Evolutionary conservation across 2,888 invertebrate species (phyloP).

Genomic region (Phengaris alcon): DNA sequence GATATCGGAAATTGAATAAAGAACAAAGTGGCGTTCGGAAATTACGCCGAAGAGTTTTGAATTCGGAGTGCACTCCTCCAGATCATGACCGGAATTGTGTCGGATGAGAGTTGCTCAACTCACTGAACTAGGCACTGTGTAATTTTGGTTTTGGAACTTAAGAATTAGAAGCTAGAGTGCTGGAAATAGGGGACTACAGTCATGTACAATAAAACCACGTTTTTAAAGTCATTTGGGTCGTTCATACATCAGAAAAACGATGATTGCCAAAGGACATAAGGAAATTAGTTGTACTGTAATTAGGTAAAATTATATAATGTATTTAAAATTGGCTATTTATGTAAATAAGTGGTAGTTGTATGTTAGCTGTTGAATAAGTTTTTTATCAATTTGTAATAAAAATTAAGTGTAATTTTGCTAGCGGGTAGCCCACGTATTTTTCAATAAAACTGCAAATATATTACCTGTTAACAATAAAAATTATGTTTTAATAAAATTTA

Average conservation of each 20-base stretch:
- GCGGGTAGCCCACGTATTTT: too few species aligned
- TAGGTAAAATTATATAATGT: too few species aligned
- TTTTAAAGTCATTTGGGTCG: too few species aligned
- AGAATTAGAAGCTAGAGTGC: not conserved
- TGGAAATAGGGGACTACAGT: not conserved
- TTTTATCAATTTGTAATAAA: too few species aligned
- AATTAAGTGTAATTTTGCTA: too few species aligned
- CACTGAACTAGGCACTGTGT: not conserved
- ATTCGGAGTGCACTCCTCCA: constrained; percentile 59
- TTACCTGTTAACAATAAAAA: not conserved
- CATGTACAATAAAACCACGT: not conserved
- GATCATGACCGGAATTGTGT: constrained; percentile 77
- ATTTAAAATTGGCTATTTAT: too few species aligned
- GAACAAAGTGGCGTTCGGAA: constrained; percentile 78
- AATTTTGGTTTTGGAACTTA: not conserved
- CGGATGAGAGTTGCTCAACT: constrained; percentile 62
- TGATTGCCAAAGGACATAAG: too few species aligned
- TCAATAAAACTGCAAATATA: not conserved
- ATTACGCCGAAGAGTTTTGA: constrained; percentile 73
- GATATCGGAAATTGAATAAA: constrained; percentile 78
- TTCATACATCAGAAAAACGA: too few species aligned
- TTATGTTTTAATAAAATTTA: not conserved
- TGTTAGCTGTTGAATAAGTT: too few species aligned
- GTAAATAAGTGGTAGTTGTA: too few species aligned
- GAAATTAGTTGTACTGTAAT: too few species aligned